phyloP scores from a whole-genome alignment of 2,113 vertebrate species.

The Silurus glanis region DNA sequence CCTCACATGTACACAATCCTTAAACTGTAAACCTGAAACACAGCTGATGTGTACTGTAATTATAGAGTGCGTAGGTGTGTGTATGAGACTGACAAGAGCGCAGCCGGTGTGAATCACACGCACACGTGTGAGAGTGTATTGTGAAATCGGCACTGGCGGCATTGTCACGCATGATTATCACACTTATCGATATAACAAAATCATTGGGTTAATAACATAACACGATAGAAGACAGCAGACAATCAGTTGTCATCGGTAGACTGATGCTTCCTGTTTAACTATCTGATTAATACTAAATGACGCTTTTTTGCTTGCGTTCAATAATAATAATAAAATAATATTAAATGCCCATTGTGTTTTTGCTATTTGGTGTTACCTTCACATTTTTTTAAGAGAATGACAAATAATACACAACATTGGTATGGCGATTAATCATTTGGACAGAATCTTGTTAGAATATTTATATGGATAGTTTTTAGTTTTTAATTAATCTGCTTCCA shows the following conservation, averaged over 20 bases:
- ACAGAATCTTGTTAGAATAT: neutral
- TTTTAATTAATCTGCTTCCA: neutral
- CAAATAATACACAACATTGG: neutral
- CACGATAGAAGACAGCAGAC: neutral
- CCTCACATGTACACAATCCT: neutral
- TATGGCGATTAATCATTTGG: neutral
- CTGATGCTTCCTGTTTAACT: neutral
- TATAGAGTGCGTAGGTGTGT: slow-evolving; percentile 9
- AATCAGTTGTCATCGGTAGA: neutral
- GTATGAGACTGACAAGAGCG: neutral
- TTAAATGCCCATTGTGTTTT: neutral
- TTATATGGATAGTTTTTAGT: neutral
- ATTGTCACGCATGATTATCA: neutral
- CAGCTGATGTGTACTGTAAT: slow-evolving; percentile 33
- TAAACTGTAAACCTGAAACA: slow-evolving; percentile 10
- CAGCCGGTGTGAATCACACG: neutral
- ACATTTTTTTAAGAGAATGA: neutral
- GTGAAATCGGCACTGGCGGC: neutral
- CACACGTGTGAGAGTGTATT: neutral
- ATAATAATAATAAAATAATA: neutral
- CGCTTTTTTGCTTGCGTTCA: neutral
- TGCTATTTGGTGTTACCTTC: neutral
- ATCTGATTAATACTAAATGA: neutral
- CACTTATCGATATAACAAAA: slow-evolving; percentile 14
- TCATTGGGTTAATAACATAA: neutral